phyloP scores from a whole-genome alignment of 2,888 invertebrate species.

The Chloroclysta siterata region DNA sequence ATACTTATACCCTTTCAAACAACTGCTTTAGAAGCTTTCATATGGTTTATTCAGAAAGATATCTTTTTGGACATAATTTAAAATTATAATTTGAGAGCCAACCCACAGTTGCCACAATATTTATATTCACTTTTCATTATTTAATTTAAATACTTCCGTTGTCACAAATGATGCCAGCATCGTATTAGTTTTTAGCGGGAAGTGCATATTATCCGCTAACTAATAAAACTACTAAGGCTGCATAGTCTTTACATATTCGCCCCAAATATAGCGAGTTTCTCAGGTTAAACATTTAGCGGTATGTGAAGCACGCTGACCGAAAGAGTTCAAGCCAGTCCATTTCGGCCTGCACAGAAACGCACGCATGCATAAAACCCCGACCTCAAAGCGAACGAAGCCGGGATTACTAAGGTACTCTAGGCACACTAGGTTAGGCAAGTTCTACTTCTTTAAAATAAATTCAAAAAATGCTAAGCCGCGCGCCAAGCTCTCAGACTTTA shows the following conservation, averaged over 20 bases:
- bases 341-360: conserved; percentile 19
- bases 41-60: no score
- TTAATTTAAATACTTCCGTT: no score
- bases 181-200: no score
- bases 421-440: not conserved
- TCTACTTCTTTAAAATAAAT: conserved; percentile 25
- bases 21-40: no score
- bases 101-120: no score
- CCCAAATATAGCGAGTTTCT: conserved; percentile 4
- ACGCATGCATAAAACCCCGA: conserved; percentile 19
- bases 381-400: conserved; percentile 16
- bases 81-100: no score
- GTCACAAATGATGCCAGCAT: no score
- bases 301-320: conserved; percentile 14
- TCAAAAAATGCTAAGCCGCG: conserved; percentile 14
- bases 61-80: no score
- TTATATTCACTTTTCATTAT: no score
- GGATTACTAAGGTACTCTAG: conserved; percentile 6
- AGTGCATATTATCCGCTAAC: no score
- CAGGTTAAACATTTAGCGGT: conserved; percentile 10
- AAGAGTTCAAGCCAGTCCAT: conserved; percentile 15
- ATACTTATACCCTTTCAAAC: no score
- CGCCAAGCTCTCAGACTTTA: conserved; percentile 23
- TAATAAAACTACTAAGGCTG: no score
- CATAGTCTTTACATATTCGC: not conserved